These are phyloP conservation scores for Cyprichromis sp. DNA, from an alignment of 2,113 vertebrate species.

Conservation along the genomic window DNA sequence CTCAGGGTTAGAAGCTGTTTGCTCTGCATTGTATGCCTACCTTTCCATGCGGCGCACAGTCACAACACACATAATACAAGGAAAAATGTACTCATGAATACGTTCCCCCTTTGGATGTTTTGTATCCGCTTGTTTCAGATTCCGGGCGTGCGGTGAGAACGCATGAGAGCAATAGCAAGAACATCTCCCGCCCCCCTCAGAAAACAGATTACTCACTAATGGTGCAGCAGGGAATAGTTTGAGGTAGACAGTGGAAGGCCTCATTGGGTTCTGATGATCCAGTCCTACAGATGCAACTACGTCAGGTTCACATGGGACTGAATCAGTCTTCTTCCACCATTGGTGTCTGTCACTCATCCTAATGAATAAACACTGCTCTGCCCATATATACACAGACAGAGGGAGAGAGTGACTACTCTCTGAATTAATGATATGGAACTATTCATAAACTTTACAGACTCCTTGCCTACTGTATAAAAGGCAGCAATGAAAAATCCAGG, in stretches of 20 bases:
- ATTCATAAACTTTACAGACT: slow-evolving; percentile 9
- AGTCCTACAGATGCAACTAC: slow-evolving; percentile 42
- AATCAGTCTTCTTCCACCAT: slow-evolving; percentile 28
- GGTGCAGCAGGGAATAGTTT: slow-evolving; percentile 40
- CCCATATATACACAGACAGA: neutral
- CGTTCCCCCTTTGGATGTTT: neutral
- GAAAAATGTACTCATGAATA: neutral
- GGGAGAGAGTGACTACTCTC: neutral
- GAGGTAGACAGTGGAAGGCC: slow-evolving; percentile 46
- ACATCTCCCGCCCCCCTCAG: neutral
- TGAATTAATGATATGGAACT: slow-evolving; percentile 21
- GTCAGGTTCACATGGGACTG: slow-evolving; percentile 26
- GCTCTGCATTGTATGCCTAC: slow-evolving; percentile 32
- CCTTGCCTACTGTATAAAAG: neutral
- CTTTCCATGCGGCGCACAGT: slow-evolving; percentile 35
- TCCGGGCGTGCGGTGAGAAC: neutral
- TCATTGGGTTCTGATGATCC: slow-evolving; percentile 68
- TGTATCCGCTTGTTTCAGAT: neutral
- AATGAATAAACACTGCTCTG: slow-evolving; percentile 1
- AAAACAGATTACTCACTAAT: slow-evolving; percentile 51
- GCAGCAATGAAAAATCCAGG: slow-evolving; percentile 7
- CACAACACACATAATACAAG: slow-evolving; percentile 3
- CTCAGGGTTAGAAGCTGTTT: slow-evolving; percentile 43
- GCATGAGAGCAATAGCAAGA: neutral
- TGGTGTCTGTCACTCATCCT: slow-evolving; percentile 6